Base-by-base conservation (phyloP, 2,888 invertebrate species). In the Anthrax anthrax region DNA sequence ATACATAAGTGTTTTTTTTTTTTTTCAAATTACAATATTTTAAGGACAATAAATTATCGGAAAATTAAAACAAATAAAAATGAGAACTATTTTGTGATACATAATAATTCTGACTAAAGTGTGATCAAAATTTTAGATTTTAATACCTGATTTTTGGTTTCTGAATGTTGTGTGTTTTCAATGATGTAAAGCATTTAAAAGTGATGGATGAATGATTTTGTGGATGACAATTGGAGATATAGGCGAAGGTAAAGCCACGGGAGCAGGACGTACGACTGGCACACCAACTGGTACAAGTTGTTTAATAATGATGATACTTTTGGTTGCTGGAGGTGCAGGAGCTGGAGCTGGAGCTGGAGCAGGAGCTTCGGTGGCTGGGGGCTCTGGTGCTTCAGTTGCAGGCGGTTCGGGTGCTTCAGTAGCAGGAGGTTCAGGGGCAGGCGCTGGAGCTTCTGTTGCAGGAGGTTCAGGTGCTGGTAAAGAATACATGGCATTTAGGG, bases 201-300 rank as follows among this genome's bases (percentile, higher is more conserved):
- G 3, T 32, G 29, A 32, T 1, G 29, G 29, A 32, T 32, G 29
- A 32, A 32, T 23, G 4, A 23, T 23, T 23, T 23, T 23, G 8
- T 23, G 23, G 23, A 23, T 23, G 23, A 23, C 23, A 23, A 23
- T 4, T 6, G 23, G 23, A 23, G 23, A 8, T 32, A 12, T 12
- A 32, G 12, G 3, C 12, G 23, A 8, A 23, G 23, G 23, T 32
- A 12, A 32, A 32, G 12, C 13, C 12, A 50, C 45, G 37, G 51
- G 42, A 32, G 44, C 40, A 19, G 43, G 48, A 29, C 45, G 48
- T 42, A 42, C 48, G 17, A 48, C 42, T 19, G 48, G 12, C 8
- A 32, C 29, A 12, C 12, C 12, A 2, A 32, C 29, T 32, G 29
- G 48, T 17, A 45, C 40, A 16, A 39, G 19, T 16, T 39, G 45